Evolutionary conservation across 2,888 invertebrate genomes (phyloP).

Genomic region (Rhodophaea formosa): DNA sequence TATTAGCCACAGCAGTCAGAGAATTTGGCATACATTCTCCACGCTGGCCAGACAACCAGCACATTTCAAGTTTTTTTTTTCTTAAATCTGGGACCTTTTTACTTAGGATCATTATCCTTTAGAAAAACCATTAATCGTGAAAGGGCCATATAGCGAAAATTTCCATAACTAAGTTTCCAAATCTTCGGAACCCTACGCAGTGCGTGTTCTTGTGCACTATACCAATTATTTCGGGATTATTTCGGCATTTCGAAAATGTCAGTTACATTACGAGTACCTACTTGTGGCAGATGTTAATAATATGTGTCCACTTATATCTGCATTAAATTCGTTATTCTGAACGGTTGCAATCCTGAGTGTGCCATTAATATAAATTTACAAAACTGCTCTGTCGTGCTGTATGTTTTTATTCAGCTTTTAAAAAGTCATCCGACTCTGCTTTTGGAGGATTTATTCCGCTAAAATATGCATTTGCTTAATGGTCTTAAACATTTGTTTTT

Average conservation of each 20-base stretch:
- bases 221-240: not conserved
- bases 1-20: no score
- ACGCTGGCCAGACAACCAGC: no score
- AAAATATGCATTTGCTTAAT: not conserved
- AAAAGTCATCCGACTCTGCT: not conserved
- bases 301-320: constrained; percentile 6
- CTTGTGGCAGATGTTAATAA: constrained; percentile 1
- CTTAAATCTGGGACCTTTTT: no score
- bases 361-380: constrained; percentile 17
- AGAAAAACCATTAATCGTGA: no score
- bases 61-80: no score
- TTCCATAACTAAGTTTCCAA: no score
- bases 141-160: no score
- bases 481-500: not conserved
- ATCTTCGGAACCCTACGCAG: no score
- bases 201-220: not conserved
- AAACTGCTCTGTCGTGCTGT: constrained; percentile 14
- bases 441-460: not conserved
- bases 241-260: constrained; percentile 14
- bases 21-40: no score
- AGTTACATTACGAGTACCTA: not conserved
- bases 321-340: constrained; percentile 7
- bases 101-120: no score
- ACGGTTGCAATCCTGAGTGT: constrained; percentile 7
- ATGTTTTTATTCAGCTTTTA: constrained; percentile 16